Evolutionary conservation across 2,888 invertebrate species (phyloP).

Genomic region (Drosophila prostipennis): DNA sequence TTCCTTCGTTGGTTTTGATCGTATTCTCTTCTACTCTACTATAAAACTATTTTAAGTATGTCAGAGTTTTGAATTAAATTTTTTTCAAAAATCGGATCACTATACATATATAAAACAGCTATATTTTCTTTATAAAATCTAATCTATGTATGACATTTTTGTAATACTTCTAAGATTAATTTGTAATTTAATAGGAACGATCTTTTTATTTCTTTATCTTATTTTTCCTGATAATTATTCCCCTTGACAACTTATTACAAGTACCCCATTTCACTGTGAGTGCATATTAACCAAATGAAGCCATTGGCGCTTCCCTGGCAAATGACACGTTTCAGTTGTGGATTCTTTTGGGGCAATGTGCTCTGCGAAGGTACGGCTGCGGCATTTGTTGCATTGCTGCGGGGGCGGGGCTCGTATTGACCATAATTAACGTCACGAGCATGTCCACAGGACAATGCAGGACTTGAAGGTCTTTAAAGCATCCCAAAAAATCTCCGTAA

Average conservation of each 20-base stretch:
- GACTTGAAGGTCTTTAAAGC: conserved; percentile 18
- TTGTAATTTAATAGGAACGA: too few species aligned
- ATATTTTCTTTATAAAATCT: too few species aligned
- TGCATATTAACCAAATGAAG: conserved; percentile 43
- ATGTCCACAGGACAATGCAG: conserved; percentile 14
- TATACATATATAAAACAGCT: too few species aligned
- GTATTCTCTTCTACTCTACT: too few species aligned
- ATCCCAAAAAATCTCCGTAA: conserved; percentile 19
- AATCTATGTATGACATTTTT: too few species aligned
- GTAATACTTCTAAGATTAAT: too few species aligned
- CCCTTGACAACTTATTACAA: not conserved
- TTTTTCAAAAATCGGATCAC: too few species aligned
- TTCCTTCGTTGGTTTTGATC: too few species aligned
- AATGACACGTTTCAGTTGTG: conserved; percentile 65
- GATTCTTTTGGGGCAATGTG: conserved; percentile 49
- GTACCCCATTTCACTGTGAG: conserved; percentile 16
- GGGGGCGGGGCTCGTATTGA: conserved; percentile 18
- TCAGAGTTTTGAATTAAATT: too few species aligned
- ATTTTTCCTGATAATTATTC: not conserved
- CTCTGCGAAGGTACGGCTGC: conserved; percentile 16
- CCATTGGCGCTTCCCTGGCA: conserved; percentile 59
- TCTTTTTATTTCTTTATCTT: too few species aligned
- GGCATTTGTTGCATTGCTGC: conserved; percentile 30
- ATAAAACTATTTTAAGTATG: too few species aligned
- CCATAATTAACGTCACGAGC: conserved; percentile 67